A percentile compares a stretch with the other conserved stretches of the same genome.
phyloP scores from a whole-genome alignment of 2,888 invertebrate genomes.

The Megaustenia siamemsis region DNA sequence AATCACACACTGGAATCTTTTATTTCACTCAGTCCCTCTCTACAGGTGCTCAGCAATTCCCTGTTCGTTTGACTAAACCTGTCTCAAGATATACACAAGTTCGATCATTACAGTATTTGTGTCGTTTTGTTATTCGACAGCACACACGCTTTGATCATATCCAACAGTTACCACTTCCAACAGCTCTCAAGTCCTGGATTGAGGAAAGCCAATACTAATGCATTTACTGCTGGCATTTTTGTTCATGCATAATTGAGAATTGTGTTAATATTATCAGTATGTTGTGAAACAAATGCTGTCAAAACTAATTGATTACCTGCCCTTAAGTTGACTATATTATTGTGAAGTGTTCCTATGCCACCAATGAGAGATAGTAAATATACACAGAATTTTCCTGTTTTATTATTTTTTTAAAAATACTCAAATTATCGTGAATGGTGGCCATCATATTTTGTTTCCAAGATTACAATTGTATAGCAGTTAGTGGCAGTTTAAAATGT shows the following conservation, averaged over 20 bases:
- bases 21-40: constrained; percentile 87
- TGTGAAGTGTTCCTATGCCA: no score
- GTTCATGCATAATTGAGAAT: neutral
- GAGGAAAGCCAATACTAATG: constrained; percentile 79
- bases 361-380: no score
- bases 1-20: constrained; percentile 86
- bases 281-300: neutral
- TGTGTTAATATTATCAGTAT: constrained; percentile 11
- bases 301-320: neutral
- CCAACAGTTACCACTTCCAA: constrained; percentile 85
- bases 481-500: no score
- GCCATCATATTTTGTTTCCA: no score
- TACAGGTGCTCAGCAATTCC: constrained; percentile 86
- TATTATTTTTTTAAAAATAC: no score
- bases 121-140: constrained; percentile 87
- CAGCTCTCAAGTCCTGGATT: constrained; percentile 80
- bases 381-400: no score
- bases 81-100: constrained; percentile 87
- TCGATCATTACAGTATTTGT: constrained; percentile 87
- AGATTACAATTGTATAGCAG: no score
- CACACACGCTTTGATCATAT: constrained; percentile 86
- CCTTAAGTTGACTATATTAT: neutral
- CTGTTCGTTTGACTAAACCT: constrained; percentile 87
- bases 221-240: neutral
- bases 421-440: no score